Evolutionary conservation across 2,888 invertebrate species (phyloP), one percentile per base, ranked within the genome.

Genomic region (Cephus spinipes): DNA sequence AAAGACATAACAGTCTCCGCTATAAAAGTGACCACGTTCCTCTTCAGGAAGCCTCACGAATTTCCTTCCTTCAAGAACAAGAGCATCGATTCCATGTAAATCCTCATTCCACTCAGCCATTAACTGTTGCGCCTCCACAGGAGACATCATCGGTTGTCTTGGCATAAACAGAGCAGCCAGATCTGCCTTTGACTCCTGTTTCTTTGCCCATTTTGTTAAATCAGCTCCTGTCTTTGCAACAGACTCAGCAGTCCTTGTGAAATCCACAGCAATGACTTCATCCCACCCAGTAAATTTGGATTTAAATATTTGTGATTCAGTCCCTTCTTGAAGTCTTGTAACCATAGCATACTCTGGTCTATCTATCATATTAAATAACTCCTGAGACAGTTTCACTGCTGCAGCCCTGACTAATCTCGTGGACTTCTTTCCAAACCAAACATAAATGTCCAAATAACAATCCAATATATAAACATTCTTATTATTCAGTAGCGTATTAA

Each of bases 51-150:
- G 93, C 1, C 98, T 94, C n/a, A 98, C 98, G 92, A 99, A 99
- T 92, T 98, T 98, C 87, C 97, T 96, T 15, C 98, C 98, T 92
- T 99, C 99, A 81, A 99, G 93, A 9, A 99, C 99, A 92, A 99
- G 98, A 0, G 98, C 95, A 92, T 99, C 99, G 98, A 99, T 99
- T 33, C 97, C 96, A 90, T 99, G 99, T 83, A 99, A 93, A 92
- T 99, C 99, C 85, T 99, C 98, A 93, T 99, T 99, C 98, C 99
- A 99, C 89, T 99, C 99, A 89, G 97, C 96, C 91, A 97, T 96
- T 35, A 98, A 92, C 87, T 97, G 96, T 86, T 95, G 95, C 0
- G 98, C 98, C 92, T 99, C 98, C 0, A 94, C 92, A 4, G 94
- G 92, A 0, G 96, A 94, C 97, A 99, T 98, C 0, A 96, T 91